Conservation (phyloP, 1,140 invertebrate species). For the Eubasilissa regina region DNA sequence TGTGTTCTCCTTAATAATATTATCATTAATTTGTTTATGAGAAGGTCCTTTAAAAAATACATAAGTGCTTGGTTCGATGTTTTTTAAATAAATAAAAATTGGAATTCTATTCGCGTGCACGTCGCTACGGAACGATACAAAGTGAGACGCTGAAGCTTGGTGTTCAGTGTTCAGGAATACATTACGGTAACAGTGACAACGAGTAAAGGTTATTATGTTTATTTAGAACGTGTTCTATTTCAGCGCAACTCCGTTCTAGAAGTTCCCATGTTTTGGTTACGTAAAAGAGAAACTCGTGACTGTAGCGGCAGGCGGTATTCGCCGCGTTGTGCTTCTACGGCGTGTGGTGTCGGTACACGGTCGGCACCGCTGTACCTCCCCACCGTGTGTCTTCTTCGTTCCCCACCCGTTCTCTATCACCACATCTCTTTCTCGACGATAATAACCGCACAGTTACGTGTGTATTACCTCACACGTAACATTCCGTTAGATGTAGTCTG, state of each 20-base stretch:
- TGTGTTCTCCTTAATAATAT: too few relatives aligned
- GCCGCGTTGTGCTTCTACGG: too few relatives aligned
- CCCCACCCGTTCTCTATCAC: neutral
- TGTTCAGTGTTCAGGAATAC: too few relatives aligned
- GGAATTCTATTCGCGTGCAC: too few relatives aligned
- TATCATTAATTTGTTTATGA: too few relatives aligned
- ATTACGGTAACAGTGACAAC: neutral
- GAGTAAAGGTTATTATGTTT: constrained; percentile 23
- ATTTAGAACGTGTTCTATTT: constrained; percentile 38
- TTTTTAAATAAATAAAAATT: too few relatives aligned
- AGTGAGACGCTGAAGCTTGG: too few relatives aligned
- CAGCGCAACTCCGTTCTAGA: constrained; percentile 25
- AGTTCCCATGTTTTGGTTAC: constrained; percentile 50
- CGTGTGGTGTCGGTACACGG: constrained; percentile 13
- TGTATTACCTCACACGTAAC: constrained; percentile 21
- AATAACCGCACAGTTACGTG: constrained; percentile 27
- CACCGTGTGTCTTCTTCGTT: constrained; percentile 24
- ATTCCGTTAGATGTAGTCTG: neutral
- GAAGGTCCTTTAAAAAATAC: too few relatives aligned
- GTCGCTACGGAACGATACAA: too few relatives aligned
- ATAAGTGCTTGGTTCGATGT: too few relatives aligned
- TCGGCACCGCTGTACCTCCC: neutral
- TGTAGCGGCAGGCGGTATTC: constrained; percentile 48
- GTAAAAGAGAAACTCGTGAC: constrained; percentile 57
- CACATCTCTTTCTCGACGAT: neutral